Conservation (phyloP, 2,113 vertebrate genomes). For the Amia ocellicauda region DNA sequence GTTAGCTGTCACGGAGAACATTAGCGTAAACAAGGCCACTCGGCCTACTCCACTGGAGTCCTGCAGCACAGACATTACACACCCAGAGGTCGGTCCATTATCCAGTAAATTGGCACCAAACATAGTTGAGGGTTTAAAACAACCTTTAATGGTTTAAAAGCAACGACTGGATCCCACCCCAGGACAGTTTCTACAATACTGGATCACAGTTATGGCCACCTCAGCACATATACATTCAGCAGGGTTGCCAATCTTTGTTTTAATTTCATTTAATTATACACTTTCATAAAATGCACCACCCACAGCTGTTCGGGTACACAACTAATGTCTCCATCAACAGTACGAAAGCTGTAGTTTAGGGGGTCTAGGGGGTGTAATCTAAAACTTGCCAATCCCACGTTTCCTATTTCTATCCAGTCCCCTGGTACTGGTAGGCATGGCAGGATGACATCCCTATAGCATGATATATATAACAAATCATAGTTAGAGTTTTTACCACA, state of each 20-base stretch:
- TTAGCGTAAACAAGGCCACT: neutral
- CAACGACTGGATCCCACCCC: constrained; percentile 58
- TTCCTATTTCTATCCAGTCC: too few species aligned
- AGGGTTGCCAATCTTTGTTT: constrained; percentile 56
- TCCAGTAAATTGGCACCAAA: constrained; percentile 50
- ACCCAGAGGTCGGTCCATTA: constrained; percentile 27
- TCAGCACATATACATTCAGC: constrained; percentile 71
- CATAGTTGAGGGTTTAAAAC: constrained; percentile 57
- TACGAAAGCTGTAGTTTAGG: constrained; percentile 38
- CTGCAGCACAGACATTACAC: constrained; percentile 24
- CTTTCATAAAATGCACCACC: too few species aligned
- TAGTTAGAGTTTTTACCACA: constrained; percentile 53
- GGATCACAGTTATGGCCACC: constrained; percentile 51
- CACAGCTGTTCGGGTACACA: too few species aligned
- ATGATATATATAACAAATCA: constrained; percentile 42
- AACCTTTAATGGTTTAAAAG: constrained; percentile 71
- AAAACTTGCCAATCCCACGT: constrained; percentile 14
- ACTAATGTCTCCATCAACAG: too few species aligned
- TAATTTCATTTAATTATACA: neutral
- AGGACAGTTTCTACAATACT: too few species aligned
- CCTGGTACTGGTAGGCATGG: too few species aligned
- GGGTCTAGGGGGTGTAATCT: constrained; percentile 52
- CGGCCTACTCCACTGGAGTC: neutral
- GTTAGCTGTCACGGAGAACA: neutral
- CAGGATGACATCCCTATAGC: too few species aligned